phyloP scores from a whole-genome alignment of 2,888 invertebrate genomes.

The Halocaridina rubra region DNA sequence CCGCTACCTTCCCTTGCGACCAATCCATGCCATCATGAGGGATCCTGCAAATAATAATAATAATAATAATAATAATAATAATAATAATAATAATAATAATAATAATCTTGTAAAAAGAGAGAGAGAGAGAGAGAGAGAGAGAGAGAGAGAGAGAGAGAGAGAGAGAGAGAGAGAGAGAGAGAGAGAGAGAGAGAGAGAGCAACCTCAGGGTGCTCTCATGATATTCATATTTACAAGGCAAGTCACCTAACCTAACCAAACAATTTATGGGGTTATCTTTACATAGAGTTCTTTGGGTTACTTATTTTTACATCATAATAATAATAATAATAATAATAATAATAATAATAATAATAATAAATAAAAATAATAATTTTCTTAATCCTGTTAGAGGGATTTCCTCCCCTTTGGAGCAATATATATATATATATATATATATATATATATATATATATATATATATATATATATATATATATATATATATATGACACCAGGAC shows the following conservation, averaged over 20 bases:
- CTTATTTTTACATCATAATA: no score
- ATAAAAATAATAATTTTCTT: no score
- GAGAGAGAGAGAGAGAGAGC: background rate
- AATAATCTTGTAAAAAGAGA: no score
- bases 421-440: background rate
- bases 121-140: background rate
- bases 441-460: no score
- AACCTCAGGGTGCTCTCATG: conserved; percentile 26
- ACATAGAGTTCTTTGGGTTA: no score
- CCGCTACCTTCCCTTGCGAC: conserved; percentile 40
- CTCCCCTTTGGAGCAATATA: background rate
- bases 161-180: background rate
- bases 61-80: background rate
- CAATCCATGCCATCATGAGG: conserved; percentile 45
- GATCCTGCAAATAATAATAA: conserved; percentile 1
- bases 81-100: background rate
- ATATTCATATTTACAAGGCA: no score
- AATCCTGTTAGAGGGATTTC: conserved; percentile 32
- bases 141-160: background rate
- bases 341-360: no score
- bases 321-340: no score
- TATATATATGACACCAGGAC: no score
- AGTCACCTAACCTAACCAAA: no score
- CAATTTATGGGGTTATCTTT: no score
- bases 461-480: no score